Conservation (phyloP, 2,113 vertebrate species). For the Aix galericulata region DNA sequence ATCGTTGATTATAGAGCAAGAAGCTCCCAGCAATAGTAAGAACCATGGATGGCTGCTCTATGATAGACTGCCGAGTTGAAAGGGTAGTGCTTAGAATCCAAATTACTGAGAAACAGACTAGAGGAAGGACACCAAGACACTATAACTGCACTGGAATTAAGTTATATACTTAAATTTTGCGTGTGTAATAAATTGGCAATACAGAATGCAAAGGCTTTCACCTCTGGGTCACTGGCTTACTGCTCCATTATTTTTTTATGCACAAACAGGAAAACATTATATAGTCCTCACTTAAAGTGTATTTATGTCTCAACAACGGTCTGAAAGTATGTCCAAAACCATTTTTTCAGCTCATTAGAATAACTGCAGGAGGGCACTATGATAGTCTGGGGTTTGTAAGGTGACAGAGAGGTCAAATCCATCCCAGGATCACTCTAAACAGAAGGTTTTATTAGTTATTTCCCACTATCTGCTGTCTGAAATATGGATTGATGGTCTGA, state of each 20-base stretch:
- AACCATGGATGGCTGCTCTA: not conserved
- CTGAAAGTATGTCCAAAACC: not conserved
- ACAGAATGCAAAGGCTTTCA: conserved; percentile 15
- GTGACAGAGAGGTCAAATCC: not conserved
- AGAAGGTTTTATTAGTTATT: not conserved
- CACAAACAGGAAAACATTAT: conserved; percentile 37
- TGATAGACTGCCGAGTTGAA: not conserved
- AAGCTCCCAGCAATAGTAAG: not conserved
- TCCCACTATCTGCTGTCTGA: not conserved
- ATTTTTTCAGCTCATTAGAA: conserved; percentile 46
- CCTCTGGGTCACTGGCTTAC: conserved; percentile 34
- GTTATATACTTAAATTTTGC: conserved; percentile 21
- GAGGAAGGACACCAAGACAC: not conserved
- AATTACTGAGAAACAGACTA: not conserved
- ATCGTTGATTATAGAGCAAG: not conserved
- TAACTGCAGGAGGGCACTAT: not conserved
- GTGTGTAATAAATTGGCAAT: not conserved
- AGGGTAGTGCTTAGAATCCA: not conserved
- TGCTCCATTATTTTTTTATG: conserved; percentile 31
- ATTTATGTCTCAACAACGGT: conserved; percentile 1
- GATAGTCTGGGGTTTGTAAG: not conserved
- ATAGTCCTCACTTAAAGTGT: not conserved
- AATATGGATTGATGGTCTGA: not conserved
- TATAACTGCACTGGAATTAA: conserved; percentile 8
- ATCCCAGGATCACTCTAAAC: not conserved